These are phyloP conservation scores for Protobothrops flavoviridis DNA, from an alignment of 2,113 vertebrate species.

Conservation along the genomic window DNA sequence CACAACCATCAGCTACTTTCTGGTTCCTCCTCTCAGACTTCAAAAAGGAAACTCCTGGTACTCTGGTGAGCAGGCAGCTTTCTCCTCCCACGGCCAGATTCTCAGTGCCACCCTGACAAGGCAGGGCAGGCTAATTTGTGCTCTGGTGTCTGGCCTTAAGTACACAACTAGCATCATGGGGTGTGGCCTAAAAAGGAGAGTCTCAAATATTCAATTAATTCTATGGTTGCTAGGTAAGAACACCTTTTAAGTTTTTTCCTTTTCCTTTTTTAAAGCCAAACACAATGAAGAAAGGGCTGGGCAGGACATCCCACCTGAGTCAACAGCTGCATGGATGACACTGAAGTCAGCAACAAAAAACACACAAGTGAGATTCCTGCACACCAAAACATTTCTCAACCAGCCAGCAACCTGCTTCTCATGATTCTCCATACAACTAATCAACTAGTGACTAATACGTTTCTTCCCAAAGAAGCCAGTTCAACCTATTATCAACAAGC, in stretches of 20 bases:
- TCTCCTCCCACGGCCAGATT: slow-evolving; percentile 34
- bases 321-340: slow-evolving; percentile 41
- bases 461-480: slow-evolving; percentile 29
- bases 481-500: slow-evolving; percentile 23
- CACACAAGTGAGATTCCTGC: background rate
- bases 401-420: slow-evolving; percentile 55
- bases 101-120: slow-evolving; percentile 45
- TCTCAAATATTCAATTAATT: slow-evolving; percentile 40
- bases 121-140: slow-evolving; percentile 43
- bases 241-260: slow-evolving; percentile 39
- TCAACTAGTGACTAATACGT: slow-evolving; percentile 16
- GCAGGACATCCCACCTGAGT: slow-evolving; percentile 22
- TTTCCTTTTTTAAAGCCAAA: slow-evolving; percentile 39
- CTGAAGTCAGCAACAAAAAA: background rate
- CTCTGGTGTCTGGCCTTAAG: slow-evolving; percentile 40
- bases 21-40: slow-evolving; percentile 53
- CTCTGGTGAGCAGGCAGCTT: slow-evolving; percentile 45
- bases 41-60: slow-evolving; percentile 43
- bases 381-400: slow-evolving; percentile 30
- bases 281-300: slow-evolving; percentile 1
- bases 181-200: slow-evolving; percentile 38
- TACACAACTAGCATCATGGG: slow-evolving; percentile 47
- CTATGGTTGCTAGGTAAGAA: slow-evolving; percentile 63
- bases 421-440: slow-evolving; percentile 34
- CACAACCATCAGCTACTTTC: background rate